phyloP scores from a whole-genome alignment of 2,113 vertebrate species.

The Pelmatolapia mariae region DNA sequence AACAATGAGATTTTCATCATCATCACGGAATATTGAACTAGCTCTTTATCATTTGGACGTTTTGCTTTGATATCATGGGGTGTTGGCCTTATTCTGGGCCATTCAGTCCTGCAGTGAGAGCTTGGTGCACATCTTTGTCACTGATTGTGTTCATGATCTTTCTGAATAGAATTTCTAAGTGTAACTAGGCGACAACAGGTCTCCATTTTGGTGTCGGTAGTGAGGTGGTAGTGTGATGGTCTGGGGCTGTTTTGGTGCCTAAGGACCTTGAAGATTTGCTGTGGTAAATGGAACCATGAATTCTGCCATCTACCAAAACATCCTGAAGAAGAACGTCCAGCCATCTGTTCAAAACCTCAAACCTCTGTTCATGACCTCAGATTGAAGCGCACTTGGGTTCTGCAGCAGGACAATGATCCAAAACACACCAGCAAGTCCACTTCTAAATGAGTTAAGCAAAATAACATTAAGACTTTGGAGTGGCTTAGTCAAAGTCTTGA shows the following conservation, averaged over 20 bases:
- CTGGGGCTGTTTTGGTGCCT: not conserved
- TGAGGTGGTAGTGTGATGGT: not conserved
- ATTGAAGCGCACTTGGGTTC: not conserved
- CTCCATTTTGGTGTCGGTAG: fast-evolving
- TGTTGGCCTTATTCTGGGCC: not conserved
- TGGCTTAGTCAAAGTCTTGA: not conserved
- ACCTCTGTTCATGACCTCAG: not conserved
- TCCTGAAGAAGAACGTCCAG: not conserved
- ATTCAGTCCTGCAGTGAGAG: not conserved
- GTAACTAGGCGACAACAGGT: fast-evolving
- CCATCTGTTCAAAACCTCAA: not conserved
- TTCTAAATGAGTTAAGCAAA: not conserved
- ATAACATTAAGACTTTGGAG: not conserved
- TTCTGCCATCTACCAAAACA: not conserved
- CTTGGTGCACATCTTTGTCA: not conserved
- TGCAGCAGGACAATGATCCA: not conserved
- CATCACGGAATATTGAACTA: not conserved
- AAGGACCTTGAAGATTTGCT: not conserved
- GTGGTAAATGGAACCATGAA: not conserved
- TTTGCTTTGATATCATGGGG: not conserved
- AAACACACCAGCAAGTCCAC: not conserved
- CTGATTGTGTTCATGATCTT: not conserved
- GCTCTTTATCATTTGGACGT: not conserved
- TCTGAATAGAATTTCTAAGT: not conserved
- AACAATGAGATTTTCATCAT: fast-evolving